Evolutionary conservation across 2,888 invertebrate species (phyloP).

Genomic region (Netelia inedita): DNA sequence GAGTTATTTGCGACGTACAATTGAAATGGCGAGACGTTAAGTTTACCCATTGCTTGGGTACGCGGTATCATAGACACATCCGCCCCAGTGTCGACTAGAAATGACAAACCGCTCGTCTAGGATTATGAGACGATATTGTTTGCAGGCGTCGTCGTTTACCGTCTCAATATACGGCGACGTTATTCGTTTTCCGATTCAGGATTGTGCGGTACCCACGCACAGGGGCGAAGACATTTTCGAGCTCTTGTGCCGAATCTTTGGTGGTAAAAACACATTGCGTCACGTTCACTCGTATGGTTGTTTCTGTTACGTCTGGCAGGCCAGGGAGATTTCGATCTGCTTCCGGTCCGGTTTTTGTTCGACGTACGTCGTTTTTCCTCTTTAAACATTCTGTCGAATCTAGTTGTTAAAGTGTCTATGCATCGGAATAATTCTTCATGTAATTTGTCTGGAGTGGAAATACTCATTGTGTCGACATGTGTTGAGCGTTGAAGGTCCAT

Average conservation of each 20-base stretch:
- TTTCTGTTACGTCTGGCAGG: slow-evolving; percentile 11
- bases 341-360: neutral
- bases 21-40: too few species aligned
- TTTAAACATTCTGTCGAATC: slow-evolving; percentile 8
- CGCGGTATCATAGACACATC: neutral
- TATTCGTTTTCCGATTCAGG: neutral
- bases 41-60: neutral
- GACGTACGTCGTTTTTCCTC: neutral
- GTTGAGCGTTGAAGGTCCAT: slow-evolving; percentile 36
- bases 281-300: neutral
- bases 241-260: neutral
- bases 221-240: neutral
- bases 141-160: neutral
- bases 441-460: neutral
- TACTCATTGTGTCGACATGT: slow-evolving; percentile 6
- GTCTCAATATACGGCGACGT: neutral
- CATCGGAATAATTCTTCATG: neutral
- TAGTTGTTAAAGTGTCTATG: neutral
- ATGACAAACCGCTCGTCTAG: neutral
- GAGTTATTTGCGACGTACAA: slow-evolving; percentile 63
- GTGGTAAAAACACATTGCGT: neutral
- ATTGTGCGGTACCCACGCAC: neutral
- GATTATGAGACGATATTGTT: neutral
- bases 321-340: neutral
- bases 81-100: neutral